Evolutionary conservation across 2,113 vertebrate species (phyloP), one percentile per base, ranked within the genome.

Genomic region (Urocolius indicus): DNA sequence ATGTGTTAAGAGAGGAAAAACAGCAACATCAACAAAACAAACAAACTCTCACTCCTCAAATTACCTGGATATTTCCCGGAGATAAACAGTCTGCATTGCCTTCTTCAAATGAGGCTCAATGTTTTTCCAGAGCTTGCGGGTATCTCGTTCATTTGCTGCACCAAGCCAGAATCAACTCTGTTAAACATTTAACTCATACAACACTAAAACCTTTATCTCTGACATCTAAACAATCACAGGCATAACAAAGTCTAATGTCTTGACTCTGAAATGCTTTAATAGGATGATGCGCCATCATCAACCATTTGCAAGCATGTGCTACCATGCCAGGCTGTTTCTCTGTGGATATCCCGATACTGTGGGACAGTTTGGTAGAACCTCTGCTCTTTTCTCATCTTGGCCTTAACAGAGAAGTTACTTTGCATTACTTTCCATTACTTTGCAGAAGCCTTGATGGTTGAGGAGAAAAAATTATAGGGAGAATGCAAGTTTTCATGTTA

Each of bases 61-160:
- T 96, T 97, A 99, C 99, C 99, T 99, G 96, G 99, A 99, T 94
- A 99, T 97, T 95, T 99, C 99, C 57, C 99, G 97, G 22, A 99
- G 98, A 97, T 99, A 99, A 95, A 99, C 99, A 6, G 99, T 99
- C 97, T 99, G 99, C 99, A 99, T 99, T 91, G 99, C 99, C 93
- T 98, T 99, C 95, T 99, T 99, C 98, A 99, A 89, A 96, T 99
- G 99, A 87, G 99, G 99, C 94, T 99, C 99, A 36, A 99, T 99
- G 86, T 99, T 99, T 77, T 98, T 98, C 99, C 99, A 99, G 54
- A 99, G 98, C 90, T 99, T 99, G 94, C 99, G 99, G 24, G 98
- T 98, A 95, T 99, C 99, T 0, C 98, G 98, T 94, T 99, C 99
- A 94, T 97, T 99, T 72, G 98, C 99, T 99, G 91, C 61, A 52